Percentiles rank a stretch among this genome's conserved stretches.
These are phyloP conservation scores for Mormyrus iriodes DNA, from an alignment of 2,113 vertebrate genomes.

Conservation along the genomic window DNA sequence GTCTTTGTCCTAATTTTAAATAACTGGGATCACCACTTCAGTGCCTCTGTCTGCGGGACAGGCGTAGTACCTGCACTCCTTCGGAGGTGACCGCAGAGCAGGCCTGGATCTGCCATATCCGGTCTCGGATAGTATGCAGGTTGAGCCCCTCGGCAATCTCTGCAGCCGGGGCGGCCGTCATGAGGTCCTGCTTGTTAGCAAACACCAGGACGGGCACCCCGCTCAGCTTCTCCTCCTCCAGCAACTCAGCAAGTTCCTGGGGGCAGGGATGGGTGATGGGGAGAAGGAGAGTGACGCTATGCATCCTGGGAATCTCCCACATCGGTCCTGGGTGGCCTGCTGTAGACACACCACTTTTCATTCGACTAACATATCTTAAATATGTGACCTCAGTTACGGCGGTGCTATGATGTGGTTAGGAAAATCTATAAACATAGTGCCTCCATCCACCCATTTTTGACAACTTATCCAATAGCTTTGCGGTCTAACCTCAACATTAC, in stretches of 20 bases:
- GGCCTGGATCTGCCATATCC: constrained; percentile 72
- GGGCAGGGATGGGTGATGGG: neutral
- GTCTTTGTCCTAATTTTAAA: neutral
- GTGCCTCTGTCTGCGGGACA: neutral
- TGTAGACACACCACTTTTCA: constrained; percentile 8
- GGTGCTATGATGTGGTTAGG: too few species aligned
- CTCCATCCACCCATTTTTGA: too few species aligned
- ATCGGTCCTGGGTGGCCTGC: neutral
- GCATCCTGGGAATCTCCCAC: neutral
- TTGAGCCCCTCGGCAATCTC: constrained; percentile 69
- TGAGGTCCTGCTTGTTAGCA: constrained; percentile 92
- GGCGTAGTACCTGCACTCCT: constrained; percentile 52
- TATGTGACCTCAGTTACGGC: neutral
- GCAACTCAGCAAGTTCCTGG: constrained; percentile 84
- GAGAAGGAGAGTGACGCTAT: neutral
- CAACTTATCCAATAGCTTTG: too few species aligned
- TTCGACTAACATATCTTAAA: neutral
- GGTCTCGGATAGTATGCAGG: constrained; percentile 73
- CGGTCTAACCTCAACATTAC: neutral
- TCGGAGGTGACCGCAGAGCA: constrained; percentile 62
- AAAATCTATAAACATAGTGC: too few species aligned
- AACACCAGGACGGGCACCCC: constrained; percentile 77
- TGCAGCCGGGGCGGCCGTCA: constrained; percentile 75
- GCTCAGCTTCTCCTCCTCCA: constrained; percentile 84
- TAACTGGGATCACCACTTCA: neutral